phyloP scores from a whole-genome alignment of 2,797 vertebrate genomes.

The Lepidocolaptes lacrymiger region DNA sequence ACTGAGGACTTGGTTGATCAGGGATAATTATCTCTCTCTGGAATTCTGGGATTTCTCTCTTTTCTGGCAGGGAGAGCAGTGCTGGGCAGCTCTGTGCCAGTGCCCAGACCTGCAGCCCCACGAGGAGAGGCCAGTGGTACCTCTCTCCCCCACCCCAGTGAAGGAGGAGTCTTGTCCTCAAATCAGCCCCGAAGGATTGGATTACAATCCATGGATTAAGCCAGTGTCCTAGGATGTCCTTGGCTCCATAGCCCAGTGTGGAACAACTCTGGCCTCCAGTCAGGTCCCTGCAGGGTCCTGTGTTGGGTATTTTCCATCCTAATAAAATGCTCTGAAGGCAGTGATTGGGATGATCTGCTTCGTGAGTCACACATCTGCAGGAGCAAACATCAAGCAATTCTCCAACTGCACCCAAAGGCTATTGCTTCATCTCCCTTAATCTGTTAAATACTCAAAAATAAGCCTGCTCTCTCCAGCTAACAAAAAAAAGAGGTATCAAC shows the following conservation, averaged over 20 bases:
- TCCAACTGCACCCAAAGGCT: background rate
- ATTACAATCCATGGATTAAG: background rate
- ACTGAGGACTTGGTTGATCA: background rate
- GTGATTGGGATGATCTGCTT: background rate
- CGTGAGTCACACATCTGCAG: background rate
- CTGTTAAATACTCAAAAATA: background rate
- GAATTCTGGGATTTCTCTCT: conserved; percentile 13
- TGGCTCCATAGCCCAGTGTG: background rate
- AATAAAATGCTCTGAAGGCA: background rate
- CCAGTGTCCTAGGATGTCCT: background rate
- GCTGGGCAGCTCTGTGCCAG: background rate
- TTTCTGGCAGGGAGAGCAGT: background rate
- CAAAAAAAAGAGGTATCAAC: background rate
- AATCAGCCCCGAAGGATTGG: background rate
- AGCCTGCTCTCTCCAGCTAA: background rate
- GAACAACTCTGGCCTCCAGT: background rate
- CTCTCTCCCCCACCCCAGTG: background rate
- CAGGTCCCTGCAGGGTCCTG: background rate
- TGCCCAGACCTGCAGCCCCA: background rate
- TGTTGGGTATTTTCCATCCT: background rate
- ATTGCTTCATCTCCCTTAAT: background rate
- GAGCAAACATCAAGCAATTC: background rate
- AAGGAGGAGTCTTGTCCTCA: background rate
- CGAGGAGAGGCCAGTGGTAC: background rate
- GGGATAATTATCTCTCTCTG: conserved; percentile 31